Percentiles rank a stretch among this genome's conserved stretches.
Conservation (phyloP, 2,888 invertebrate genomes). For the Dasysyrphus tricinctus region DNA sequence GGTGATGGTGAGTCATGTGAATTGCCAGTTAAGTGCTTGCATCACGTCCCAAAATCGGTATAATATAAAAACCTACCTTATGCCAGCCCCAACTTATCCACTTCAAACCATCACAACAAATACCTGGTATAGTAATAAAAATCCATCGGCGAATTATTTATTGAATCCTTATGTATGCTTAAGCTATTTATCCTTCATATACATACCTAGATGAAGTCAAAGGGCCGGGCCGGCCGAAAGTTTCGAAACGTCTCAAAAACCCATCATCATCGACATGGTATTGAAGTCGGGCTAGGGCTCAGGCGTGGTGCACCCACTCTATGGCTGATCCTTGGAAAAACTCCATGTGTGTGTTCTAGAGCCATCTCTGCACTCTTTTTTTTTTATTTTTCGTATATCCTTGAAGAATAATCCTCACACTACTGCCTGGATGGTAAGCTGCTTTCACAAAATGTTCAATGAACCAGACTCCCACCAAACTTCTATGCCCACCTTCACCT, state of each 20-base stretch:
- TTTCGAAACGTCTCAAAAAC: conserved; percentile 61
- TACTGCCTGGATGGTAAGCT: conserved; percentile 15
- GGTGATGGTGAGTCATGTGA: conserved; percentile 55
- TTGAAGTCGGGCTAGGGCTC: conserved; percentile 13
- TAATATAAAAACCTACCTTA: conserved; percentile 33
- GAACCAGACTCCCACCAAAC: conserved; percentile 47
- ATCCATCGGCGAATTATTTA: conserved; percentile 74
- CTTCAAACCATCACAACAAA: conserved; percentile 28
- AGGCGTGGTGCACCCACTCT: conserved; percentile 40
- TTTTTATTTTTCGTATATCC: conserved; percentile 21
- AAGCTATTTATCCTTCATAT: conserved; percentile 72
- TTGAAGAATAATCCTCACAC: conserved; percentile 63
- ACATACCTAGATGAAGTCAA: conserved; percentile 34
- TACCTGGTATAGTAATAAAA: conserved; percentile 66
- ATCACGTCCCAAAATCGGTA: conserved; percentile 59
- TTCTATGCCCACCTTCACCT: conserved; percentile 31
- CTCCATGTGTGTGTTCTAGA: conserved; percentile 54
- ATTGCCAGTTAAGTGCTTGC: conserved; percentile 62
- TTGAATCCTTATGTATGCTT: conserved; percentile 68
- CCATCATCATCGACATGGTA: conserved; percentile 57
- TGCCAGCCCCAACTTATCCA: not conserved
- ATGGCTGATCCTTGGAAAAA: conserved; percentile 57
- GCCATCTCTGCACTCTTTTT: conserved; percentile 60
- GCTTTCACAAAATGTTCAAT: conserved; percentile 63
- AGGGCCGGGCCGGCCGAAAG: conserved; percentile 39